Conservation (phyloP, 2,797 vertebrate genomes). For the Semaprochilodus insignis region DNA sequence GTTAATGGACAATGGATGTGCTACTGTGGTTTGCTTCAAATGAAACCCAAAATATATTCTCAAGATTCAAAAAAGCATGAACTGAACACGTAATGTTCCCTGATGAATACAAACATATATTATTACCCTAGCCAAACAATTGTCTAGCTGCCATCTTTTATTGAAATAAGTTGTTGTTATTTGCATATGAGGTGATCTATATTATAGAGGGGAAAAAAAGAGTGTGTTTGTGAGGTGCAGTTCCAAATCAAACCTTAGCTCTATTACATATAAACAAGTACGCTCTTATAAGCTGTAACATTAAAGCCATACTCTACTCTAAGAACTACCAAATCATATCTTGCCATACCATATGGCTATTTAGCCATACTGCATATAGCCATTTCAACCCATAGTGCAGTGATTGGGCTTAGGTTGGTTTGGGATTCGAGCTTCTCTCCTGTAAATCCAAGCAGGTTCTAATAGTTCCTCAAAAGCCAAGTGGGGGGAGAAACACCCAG, state of each 20-base stretch:
- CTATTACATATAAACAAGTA: not conserved
- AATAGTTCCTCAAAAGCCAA: slow-evolving; percentile 90
- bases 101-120: slow-evolving; percentile 2
- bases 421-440: slow-evolving; percentile 3
- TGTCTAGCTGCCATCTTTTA: slow-evolving; percentile 43
- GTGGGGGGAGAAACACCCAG: slow-evolving; percentile 84
- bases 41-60: not conserved
- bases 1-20: slow-evolving; percentile 18
- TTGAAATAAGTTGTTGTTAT: slow-evolving; percentile 21
- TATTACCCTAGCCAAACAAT: slow-evolving; percentile 17
- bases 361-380: not conserved
- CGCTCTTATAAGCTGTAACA: not conserved
- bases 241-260: not conserved
- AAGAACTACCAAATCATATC: not conserved
- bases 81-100: not conserved
- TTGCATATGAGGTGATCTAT: slow-evolving; percentile 15
- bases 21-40: slow-evolving; percentile 5
- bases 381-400: slow-evolving; percentile 28
- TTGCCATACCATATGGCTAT: not conserved
- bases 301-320: not conserved
- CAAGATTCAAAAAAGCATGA: not conserved
- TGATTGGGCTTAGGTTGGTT: not conserved
- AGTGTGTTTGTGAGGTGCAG: slow-evolving; percentile 8
- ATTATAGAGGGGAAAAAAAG: not conserved
- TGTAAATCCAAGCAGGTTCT: slow-evolving; percentile 29